Conservation (phyloP, 1,140 invertebrate species). For the Delia radicum region DNA sequence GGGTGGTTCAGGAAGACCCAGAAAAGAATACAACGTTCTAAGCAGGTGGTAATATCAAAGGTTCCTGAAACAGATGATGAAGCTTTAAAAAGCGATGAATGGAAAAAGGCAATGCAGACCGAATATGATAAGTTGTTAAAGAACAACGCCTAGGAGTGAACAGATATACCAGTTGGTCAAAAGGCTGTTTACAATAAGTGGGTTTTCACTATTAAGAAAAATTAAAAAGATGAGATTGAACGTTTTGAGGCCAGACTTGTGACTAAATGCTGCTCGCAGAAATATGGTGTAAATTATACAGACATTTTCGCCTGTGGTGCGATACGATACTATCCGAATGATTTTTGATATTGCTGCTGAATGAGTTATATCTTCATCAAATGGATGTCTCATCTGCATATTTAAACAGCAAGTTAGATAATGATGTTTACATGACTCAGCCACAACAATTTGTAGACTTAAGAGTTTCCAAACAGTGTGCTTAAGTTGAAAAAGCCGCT, state of each 20-base stretch:
- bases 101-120: slow-evolving; percentile 25
- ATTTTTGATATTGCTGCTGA: slow-evolving; percentile 38
- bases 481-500: slow-evolving; percentile 2
- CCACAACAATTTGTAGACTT: neutral
- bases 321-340: slow-evolving; percentile 47
- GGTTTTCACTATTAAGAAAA: neutral
- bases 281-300: slow-evolving; percentile 48
- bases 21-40: neutral
- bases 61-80: neutral
- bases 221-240: neutral
- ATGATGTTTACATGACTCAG: slow-evolving; percentile 47
- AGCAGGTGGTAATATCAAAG: neutral
- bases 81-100: neutral
- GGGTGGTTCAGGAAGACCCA: neutral
- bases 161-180: neutral
- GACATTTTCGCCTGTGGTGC: slow-evolving; percentile 50
- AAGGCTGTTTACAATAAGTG: neutral
- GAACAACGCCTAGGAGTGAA: slow-evolving; percentile 34
- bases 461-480: neutral
- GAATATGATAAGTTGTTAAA: slow-evolving; percentile 23
- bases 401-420: slow-evolving; percentile 49
- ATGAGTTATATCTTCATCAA: slow-evolving; percentile 37
- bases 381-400: slow-evolving; percentile 52
- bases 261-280: slow-evolving; percentile 50
- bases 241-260: slow-evolving; percentile 54